These are phyloP conservation scores for Mandrillus leucophaeus DNA, from an alignment of 2,113 vertebrate genomes.

Conservation along the genomic window DNA sequence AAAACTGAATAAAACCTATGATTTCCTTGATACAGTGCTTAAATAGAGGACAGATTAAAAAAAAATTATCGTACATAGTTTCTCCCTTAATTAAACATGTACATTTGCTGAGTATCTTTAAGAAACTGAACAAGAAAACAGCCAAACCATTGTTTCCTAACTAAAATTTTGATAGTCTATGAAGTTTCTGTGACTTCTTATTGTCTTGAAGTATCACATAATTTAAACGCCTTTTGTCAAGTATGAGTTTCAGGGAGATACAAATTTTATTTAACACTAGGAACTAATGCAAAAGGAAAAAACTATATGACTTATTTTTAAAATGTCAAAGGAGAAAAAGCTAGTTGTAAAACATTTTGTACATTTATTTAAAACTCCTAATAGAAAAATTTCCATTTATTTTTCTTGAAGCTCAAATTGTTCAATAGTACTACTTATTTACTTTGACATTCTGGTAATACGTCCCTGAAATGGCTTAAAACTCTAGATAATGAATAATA, in stretches of 20 bases:
- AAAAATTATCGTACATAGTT: not conserved
- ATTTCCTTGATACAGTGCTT: not conserved
- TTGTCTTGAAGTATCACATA: not conserved
- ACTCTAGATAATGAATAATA: not conserved
- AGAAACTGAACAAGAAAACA: not conserved
- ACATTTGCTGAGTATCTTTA: not conserved
- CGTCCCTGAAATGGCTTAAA: constrained; percentile 35
- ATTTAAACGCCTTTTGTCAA: constrained; percentile 14
- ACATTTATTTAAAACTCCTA: constrained; percentile 20
- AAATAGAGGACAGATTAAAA: not conserved
- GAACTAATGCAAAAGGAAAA: constrained; percentile 16
- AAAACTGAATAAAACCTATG: not conserved
- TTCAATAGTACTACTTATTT: not conserved
- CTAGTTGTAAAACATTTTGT: constrained; percentile 33
- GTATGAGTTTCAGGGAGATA: not conserved
- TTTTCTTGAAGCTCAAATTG: constrained; percentile 1
- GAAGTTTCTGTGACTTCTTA: constrained; percentile 15
- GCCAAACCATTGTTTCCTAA: not conserved
- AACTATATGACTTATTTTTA: not conserved
- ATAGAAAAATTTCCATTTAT: not conserved
- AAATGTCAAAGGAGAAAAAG: constrained; percentile 31
- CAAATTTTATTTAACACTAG: not conserved
- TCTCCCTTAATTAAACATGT: not conserved
- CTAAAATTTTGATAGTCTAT: not conserved
- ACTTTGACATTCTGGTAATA: not conserved